phyloP scores from a whole-genome alignment of 2,888 invertebrate species.

The Coenonympha arcania region DNA sequence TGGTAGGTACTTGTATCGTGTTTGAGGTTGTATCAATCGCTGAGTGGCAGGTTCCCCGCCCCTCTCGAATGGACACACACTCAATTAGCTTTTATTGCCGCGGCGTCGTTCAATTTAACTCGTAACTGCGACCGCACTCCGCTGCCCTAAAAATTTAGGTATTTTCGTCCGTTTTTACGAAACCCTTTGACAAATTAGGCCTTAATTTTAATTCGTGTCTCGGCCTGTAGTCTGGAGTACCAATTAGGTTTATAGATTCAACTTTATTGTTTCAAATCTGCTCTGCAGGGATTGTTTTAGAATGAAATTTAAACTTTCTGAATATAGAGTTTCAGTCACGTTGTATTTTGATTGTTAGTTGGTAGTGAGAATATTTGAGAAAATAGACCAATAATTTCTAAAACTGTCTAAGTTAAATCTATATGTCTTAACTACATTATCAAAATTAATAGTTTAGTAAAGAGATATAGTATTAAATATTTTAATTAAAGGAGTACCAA shows the following conservation, averaged over 20 bases:
- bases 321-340: no score
- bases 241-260: conserved; percentile 14
- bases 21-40: conserved; percentile 37
- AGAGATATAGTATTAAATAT: no score
- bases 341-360: no score
- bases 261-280: no score
- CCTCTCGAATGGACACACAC: conserved; percentile 61
- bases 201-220: conserved; percentile 14
- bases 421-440: no score
- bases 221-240: conserved; percentile 7
- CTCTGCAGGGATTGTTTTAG: no score
- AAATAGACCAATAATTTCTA: no score
- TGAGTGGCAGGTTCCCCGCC: conserved; percentile 39
- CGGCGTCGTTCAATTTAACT: conserved; percentile 66
- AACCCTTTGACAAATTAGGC: conserved; percentile 25
- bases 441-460: no score
- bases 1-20: background rate
- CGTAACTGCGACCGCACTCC: conserved; percentile 60
- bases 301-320: no score
- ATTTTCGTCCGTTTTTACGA: conserved; percentile 52
- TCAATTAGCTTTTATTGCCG: conserved; percentile 68
- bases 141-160: conserved; percentile 52
- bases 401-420: no score
- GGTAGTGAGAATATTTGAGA: no score
- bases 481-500: no score